A percentile compares a stretch with the other conserved stretches of the same genome.
Evolutionary conservation across 2,797 vertebrate genomes (phyloP).

Genomic region (Periophthalmus magnuspinnatus): DNA sequence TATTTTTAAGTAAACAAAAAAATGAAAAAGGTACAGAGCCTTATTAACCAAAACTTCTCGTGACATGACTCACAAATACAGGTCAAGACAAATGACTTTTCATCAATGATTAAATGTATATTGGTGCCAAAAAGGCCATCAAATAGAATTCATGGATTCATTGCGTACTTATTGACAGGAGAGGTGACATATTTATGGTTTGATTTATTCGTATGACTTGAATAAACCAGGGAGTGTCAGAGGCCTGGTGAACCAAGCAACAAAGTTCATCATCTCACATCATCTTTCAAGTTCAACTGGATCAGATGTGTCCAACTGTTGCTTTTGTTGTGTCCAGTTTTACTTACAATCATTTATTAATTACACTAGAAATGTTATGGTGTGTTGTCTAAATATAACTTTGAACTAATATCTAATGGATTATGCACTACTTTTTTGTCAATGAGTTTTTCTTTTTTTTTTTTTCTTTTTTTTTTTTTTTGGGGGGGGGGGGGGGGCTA

Average conservation of each 20-base stretch:
- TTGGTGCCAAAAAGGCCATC: conserved; percentile 11
- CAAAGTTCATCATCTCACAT: conserved; percentile 7
- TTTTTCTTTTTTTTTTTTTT: too few relatives aligned
- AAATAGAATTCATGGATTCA: neutral
- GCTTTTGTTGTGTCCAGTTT: neutral
- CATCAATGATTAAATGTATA: conserved; percentile 3
- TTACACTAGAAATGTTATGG: too few relatives aligned
- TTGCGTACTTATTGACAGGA: neutral
- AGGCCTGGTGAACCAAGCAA: neutral
- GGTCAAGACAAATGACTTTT: neutral
- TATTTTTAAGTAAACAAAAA: too few relatives aligned
- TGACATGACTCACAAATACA: neutral
- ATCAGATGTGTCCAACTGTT: neutral
- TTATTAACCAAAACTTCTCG: too few relatives aligned
- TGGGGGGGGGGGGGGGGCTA: too few relatives aligned
- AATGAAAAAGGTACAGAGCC: too few relatives aligned
- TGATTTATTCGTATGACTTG: conserved; percentile 3
- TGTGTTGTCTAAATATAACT: too few relatives aligned
- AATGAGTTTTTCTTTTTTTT: too few relatives aligned
- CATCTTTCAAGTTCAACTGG: neutral
- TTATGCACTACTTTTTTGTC: too few relatives aligned
- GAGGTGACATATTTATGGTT: conserved; percentile 1
- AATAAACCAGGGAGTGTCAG: conserved; percentile 13
- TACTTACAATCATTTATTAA: too few relatives aligned
- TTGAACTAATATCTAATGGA: too few relatives aligned